Evolutionary conservation across 2,888 invertebrate genomes (phyloP), one percentile per base, ranked within the genome.

Genomic region (Chrysomela aeneicollis): DNA sequence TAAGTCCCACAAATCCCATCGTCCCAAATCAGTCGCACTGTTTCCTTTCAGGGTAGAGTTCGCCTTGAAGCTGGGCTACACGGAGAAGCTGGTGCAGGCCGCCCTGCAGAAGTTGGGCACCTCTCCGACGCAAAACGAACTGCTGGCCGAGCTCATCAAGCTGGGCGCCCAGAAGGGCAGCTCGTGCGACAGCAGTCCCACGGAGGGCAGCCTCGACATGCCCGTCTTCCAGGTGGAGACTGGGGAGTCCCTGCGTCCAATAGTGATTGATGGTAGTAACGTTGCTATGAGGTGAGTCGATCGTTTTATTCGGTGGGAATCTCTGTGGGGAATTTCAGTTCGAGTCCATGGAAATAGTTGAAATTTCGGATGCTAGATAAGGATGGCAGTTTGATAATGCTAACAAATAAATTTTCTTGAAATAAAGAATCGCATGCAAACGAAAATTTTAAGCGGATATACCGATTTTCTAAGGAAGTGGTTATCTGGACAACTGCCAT

Each of bases 211-310:
- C 12, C 55, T 72, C 46, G 78, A 79, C 59, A 66, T 76, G 32
- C 64, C 72, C 49, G 74, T 74, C 76, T 84, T 75, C 52, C 75
- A 68, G 55, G 61, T 57, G 55, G 76, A 74, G 47, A 62, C 64
- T 12, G 55, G 49, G 47, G 72, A 66, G 26, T 62, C 30, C 35
- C 82, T 91, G 12, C 84, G 95, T 64, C 91, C 92, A 62, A 90
- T 97, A 69, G 95, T 97, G 70, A 92, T 97, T 67, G 97, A 97
- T 82, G 97, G 97, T 75, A 95, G 95, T 82, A 97, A 97, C 82
- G 93, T 97, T 18, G 97, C 97, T 37, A 94, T 96, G 92, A 92
- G 91, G 92, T 92, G 80, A 78, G 79, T 50, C 35, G 9, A 2
- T 12, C 2, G 9, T 5, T 26, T 26, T 8, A 26, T 1, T 26